Conservation (phyloP, 2,888 invertebrate genomes). For the Drosophila aldrichi region DNA sequence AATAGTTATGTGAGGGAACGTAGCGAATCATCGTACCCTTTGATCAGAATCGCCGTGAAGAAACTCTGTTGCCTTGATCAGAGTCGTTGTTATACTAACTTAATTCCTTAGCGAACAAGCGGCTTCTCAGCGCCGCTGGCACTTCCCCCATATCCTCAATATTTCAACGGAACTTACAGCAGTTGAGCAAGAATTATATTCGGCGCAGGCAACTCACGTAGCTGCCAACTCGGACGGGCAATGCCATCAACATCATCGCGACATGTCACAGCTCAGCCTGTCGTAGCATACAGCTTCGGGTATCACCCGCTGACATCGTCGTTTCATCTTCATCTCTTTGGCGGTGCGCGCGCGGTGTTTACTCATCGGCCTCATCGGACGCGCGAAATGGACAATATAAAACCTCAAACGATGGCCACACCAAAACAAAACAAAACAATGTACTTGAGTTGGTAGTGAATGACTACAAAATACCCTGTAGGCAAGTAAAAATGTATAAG, state of each 20-base stretch:
- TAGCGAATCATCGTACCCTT: background rate
- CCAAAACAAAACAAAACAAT: conserved; percentile 52
- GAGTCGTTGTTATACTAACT: conserved; percentile 7
- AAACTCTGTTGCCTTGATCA: background rate
- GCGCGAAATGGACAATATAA: conserved; percentile 58
- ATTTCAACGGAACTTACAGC: conserved; percentile 64
- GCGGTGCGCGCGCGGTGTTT: conserved; percentile 64
- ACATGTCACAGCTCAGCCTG: conserved; percentile 47
- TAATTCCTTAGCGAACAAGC: conserved; percentile 37
- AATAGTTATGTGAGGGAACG: conserved; percentile 1
- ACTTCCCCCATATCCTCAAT: conserved; percentile 1
- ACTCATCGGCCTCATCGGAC: conserved; percentile 65
- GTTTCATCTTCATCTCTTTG: conserved; percentile 73
- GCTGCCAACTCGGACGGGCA: conserved; percentile 52
- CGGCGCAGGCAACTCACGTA: conserved; percentile 69
- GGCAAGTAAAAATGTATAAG: too few species aligned
- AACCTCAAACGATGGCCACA: conserved; percentile 58
- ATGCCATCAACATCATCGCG: conserved; percentile 53
- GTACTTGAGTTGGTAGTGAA: background rate
- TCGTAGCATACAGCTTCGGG: conserved; percentile 33
- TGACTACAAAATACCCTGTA: conserved; percentile 25
- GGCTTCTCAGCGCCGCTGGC: background rate
- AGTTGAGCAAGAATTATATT: conserved; percentile 49
- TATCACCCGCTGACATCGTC: conserved; percentile 75
- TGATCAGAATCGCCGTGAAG: background rate